phyloP scores from a whole-genome alignment of 2,888 invertebrate species.

The Plagodis pulveraria region DNA sequence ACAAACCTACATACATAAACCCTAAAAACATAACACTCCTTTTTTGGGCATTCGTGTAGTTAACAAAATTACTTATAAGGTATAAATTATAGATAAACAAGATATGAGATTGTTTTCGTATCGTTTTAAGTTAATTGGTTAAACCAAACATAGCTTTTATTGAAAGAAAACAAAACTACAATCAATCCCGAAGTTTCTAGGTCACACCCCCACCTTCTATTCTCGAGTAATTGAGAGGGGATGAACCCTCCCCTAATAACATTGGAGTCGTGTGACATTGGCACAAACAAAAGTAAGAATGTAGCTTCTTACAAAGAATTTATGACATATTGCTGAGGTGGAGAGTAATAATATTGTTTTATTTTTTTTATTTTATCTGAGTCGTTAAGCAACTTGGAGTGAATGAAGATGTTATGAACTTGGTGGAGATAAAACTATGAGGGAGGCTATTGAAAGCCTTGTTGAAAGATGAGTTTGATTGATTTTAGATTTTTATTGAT shows the following conservation, averaged over 20 bases:
- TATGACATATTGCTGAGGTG: slow-evolving; percentile 20
- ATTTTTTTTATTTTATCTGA: slow-evolving; percentile 3
- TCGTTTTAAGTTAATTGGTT: background rate
- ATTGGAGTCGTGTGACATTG: slow-evolving; percentile 34
- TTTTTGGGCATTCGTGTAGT: too few species aligned
- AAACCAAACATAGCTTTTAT: background rate
- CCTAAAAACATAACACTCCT: too few species aligned
- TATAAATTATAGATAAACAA: too few species aligned
- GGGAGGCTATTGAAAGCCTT: too few species aligned
- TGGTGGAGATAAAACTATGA: too few species aligned
- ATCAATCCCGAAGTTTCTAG: slow-evolving; percentile 32
- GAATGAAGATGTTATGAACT: too few species aligned
- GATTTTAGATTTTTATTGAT: too few species aligned
- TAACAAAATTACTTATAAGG: too few species aligned
- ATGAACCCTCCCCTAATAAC: slow-evolving; percentile 32
- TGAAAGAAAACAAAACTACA: slow-evolving; percentile 9
- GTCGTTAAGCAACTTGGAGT: too few species aligned
- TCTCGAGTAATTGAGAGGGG: slow-evolving; percentile 34
- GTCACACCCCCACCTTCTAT: slow-evolving; percentile 31
- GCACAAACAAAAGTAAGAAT: slow-evolving; percentile 35
- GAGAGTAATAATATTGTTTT: slow-evolving; percentile 11
- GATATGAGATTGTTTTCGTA: background rate
- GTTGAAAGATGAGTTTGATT: too few species aligned
- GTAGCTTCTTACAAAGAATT: slow-evolving; percentile 15
- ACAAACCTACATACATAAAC: too few species aligned